phyloP scores from a whole-genome alignment of 2,888 invertebrate genomes.

The Nemotelus pantherinus region DNA sequence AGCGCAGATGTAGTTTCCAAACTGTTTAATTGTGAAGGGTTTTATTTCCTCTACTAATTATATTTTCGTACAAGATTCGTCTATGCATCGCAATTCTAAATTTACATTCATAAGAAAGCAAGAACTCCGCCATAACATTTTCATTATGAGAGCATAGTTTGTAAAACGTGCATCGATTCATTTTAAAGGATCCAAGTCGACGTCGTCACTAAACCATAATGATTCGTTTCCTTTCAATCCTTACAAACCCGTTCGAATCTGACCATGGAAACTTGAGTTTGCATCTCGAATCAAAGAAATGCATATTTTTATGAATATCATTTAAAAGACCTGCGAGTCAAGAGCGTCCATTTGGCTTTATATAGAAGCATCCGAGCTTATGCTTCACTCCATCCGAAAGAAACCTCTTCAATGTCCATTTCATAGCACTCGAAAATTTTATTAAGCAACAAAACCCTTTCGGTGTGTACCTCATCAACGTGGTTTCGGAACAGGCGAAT shows the following conservation, averaged over 20 bases:
- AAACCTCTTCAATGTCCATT: constrained; percentile 35
- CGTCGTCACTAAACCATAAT: too few species aligned
- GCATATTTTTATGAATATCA: constrained; percentile 14
- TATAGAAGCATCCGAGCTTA: constrained; percentile 17
- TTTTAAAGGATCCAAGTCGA: too few species aligned
- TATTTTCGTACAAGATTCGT: too few species aligned
- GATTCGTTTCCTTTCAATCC: too few species aligned
- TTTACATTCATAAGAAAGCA: too few species aligned
- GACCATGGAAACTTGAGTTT: background rate
- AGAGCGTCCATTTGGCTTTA: constrained; percentile 7
- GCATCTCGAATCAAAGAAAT: constrained; percentile 31
- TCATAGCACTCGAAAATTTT: constrained; percentile 32
- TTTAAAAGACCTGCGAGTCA: background rate
- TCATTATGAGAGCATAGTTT: too few species aligned
- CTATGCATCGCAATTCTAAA: too few species aligned
- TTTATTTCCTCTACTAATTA: too few species aligned
- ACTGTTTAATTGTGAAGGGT: too few species aligned
- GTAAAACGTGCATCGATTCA: too few species aligned
- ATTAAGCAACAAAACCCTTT: constrained; percentile 42
- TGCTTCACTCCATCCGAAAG: constrained; percentile 8
- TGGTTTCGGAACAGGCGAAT: background rate
- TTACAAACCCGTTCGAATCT: background rate
- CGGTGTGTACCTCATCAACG: constrained; percentile 16
- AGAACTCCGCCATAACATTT: too few species aligned
- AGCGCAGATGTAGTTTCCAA: too few species aligned